Evolutionary conservation across 2,888 invertebrate genomes (phyloP).

Genomic region (Galeopsomyia nigrocyanea): DNA sequence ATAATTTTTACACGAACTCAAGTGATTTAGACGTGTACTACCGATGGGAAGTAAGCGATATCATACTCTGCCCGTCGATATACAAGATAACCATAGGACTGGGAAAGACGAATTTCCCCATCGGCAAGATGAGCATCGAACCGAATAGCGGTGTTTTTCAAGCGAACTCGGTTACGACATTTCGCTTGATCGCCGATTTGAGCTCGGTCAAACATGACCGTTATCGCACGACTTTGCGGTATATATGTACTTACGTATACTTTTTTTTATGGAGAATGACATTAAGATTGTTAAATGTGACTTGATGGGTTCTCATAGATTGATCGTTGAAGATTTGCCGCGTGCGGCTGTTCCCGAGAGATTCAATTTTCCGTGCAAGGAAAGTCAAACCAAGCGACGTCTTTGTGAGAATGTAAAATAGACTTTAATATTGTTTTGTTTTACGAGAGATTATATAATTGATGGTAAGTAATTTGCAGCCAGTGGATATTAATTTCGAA

Average conservation of each 20-base stretch:
- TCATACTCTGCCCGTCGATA: constrained; percentile 15
- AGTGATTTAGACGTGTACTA: constrained; percentile 56
- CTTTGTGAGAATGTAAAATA: constrained; percentile 50
- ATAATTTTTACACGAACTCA: too few relatives aligned
- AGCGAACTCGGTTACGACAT: constrained; percentile 57
- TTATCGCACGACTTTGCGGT: constrained; percentile 64
- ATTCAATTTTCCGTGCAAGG: constrained; percentile 47
- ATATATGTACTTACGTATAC: constrained; percentile 16
- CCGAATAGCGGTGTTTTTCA: constrained; percentile 56
- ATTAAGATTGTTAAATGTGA: not conserved
- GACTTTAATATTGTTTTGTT: not conserved
- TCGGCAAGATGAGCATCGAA: constrained; percentile 56
- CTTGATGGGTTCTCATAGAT: constrained; percentile 51
- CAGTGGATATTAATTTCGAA: constrained; percentile 52
- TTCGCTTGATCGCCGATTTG: constrained; percentile 57
- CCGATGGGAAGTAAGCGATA: constrained; percentile 57
- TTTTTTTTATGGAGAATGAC: not conserved
- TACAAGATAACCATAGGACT: constrained; percentile 18
- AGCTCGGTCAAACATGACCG: constrained; percentile 52
- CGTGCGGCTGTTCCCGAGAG: constrained; percentile 56
- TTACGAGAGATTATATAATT: not conserved
- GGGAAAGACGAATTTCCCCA: constrained; percentile 51
- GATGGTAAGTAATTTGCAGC: constrained; percentile 41
- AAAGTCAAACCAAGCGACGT: constrained; percentile 50
- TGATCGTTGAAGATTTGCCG: constrained; percentile 66